These are phyloP conservation scores for Mastomys coucha DNA, from an alignment of 2,113 vertebrate species.

Conservation along the genomic window DNA sequence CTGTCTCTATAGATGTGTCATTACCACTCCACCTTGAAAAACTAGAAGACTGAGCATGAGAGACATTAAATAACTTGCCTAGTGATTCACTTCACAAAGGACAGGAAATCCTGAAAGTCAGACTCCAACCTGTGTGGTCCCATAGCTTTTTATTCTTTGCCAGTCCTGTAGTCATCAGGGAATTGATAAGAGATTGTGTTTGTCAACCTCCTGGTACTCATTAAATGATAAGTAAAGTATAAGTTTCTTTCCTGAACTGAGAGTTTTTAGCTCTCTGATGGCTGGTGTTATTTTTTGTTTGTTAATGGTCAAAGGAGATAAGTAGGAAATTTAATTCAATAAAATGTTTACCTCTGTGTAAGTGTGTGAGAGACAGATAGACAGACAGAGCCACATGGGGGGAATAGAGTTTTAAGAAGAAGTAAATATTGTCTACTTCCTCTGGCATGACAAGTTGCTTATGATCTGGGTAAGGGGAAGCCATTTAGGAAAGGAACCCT, in stretches of 20 bases:
- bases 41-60: background rate
- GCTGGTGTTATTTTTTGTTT: background rate
- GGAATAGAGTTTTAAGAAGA: background rate
- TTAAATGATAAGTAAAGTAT: background rate
- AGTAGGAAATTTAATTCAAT: background rate
- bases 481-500: background rate
- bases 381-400: background rate
- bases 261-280: background rate
- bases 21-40: background rate
- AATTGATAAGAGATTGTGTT: background rate
- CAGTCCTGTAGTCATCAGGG: background rate
- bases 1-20: background rate
- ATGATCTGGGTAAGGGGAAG: slow-evolving; percentile 16
- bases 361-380: background rate
- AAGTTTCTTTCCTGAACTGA: background rate
- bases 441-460: background rate
- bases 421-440: background rate
- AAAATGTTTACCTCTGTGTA: background rate
- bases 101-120: background rate
- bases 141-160: background rate
- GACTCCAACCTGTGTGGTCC: background rate
- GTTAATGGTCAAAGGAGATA: background rate
- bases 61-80: background rate
- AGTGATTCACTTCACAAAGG: background rate
- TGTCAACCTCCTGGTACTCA: background rate